phyloP scores from a whole-genome alignment of 2,888 invertebrate genomes.

The Xestobium rufovillosum region DNA sequence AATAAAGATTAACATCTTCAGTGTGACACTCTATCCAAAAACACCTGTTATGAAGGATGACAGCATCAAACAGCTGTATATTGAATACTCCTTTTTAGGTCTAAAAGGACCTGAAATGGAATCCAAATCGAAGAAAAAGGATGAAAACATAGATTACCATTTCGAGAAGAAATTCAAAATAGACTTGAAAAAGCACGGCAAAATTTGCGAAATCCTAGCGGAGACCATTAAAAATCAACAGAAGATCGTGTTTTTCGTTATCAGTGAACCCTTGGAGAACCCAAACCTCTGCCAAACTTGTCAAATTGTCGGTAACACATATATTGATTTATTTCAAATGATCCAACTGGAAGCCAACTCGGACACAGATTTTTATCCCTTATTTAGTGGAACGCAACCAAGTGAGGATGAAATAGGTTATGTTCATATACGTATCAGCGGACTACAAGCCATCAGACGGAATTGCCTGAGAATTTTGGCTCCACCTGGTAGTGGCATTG shows the following conservation, averaged over 20 bases:
- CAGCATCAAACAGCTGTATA: conserved; percentile 25
- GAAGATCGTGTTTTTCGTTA: conserved; percentile 23
- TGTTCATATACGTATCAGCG: conserved; percentile 24
- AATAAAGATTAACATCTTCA: conserved; percentile 21
- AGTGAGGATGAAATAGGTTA: conserved; percentile 21
- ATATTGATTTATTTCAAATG: conserved; percentile 21
- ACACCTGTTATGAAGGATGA: conserved; percentile 14
- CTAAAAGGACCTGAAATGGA: conserved; percentile 26
- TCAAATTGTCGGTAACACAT: conserved; percentile 22
- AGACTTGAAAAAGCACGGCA: conserved; percentile 16
- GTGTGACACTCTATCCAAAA: conserved; percentile 16
- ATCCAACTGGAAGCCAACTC: conserved; percentile 23
- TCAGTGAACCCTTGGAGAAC: conserved; percentile 26
- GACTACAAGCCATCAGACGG: conserved; percentile 27
- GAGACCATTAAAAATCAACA: conserved; percentile 24
- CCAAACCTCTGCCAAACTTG: conserved; percentile 19
- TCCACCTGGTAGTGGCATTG: conserved; percentile 17
- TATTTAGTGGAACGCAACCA: conserved; percentile 19
- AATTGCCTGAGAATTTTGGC: conserved; percentile 23
- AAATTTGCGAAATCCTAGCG: conserved; percentile 23
- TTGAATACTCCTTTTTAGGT: conserved; percentile 28
- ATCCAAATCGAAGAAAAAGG: conserved; percentile 23
- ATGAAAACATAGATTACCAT: conserved; percentile 22
- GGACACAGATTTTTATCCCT: conserved; percentile 17
- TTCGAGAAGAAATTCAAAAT: conserved; percentile 26